These are phyloP conservation scores for Galaxias olidus DNA, from an alignment of 2,797 vertebrate species.

Conservation along the genomic window DNA sequence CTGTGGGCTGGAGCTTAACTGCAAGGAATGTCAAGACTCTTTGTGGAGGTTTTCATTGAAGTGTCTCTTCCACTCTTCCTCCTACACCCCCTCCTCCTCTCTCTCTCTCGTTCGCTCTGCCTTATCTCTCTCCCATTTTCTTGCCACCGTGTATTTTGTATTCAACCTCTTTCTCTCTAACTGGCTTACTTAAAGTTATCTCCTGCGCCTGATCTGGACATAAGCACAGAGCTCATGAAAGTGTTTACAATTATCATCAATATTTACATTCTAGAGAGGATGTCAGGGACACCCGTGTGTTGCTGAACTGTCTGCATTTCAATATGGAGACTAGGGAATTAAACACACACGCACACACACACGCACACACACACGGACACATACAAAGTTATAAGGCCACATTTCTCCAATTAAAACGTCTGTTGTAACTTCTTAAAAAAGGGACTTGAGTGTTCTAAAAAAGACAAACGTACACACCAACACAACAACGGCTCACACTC, in stretches of 20 bases:
- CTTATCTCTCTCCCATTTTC: constrained; percentile 5
- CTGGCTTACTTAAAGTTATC: constrained; percentile 61
- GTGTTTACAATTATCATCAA: constrained; percentile 70
- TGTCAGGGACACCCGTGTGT: constrained; percentile 67
- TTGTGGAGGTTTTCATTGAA: no score
- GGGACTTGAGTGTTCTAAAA: no score
- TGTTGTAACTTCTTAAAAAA: no score
- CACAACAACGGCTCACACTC: no score
- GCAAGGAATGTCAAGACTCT: no score
- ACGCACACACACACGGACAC: neutral
- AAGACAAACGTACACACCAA: no score
- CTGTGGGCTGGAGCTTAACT: constrained; percentile 25
- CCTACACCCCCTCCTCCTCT: no score
- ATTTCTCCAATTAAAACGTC: no score
- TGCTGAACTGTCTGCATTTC: constrained; percentile 65
- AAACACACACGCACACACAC: neutral
- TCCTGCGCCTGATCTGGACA: no score
- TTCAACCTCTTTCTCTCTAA: constrained; percentile 51
- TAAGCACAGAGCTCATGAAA: constrained; percentile 63
- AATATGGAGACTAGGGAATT: constrained; percentile 54
- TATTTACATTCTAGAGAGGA: constrained; percentile 67
- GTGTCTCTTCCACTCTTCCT: no score
- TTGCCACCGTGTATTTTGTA: constrained; percentile 1
- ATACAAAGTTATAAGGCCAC: no score
- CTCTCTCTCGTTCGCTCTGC: constrained; percentile 32